Conservation (phyloP, 2,797 vertebrate species). For the Nothura maculosa region DNA sequence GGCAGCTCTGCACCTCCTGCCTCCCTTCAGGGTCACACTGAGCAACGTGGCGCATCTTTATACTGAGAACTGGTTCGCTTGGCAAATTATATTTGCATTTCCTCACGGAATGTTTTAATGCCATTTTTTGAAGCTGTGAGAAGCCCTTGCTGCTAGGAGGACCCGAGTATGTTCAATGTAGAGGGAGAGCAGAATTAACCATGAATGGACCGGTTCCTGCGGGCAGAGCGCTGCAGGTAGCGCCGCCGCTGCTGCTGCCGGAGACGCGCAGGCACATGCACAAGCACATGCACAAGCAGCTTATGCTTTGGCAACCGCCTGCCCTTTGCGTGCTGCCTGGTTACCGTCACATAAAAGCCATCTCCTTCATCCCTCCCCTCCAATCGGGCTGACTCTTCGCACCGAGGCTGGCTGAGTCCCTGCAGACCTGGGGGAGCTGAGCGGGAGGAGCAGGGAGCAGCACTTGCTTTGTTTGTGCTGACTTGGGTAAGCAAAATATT, state of each 20-base stretch:
- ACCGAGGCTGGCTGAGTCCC: constrained; percentile 65
- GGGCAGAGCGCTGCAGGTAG: background rate
- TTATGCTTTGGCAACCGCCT: constrained; percentile 55
- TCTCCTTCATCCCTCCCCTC: constrained; percentile 76
- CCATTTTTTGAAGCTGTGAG: accelerated
- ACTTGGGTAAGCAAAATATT: constrained; percentile 74
- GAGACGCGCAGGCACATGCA: background rate
- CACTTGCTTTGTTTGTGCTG: constrained; percentile 59
- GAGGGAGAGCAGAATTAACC: background rate
- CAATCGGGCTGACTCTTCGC: constrained; percentile 68
- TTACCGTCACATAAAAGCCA: constrained; percentile 73
- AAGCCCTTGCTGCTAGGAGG: background rate
- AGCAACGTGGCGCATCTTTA: accelerated
- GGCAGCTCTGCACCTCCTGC: background rate
- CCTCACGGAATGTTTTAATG: accelerated
- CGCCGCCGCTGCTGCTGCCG: background rate
- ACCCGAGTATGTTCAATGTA: accelerated
- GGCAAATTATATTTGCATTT: accelerated
- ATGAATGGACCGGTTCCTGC: background rate
- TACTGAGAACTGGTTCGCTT: accelerated
- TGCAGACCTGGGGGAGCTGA: constrained; percentile 74
- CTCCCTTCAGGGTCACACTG: accelerated
- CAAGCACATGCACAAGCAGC: constrained; percentile 35
- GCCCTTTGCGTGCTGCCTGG: constrained; percentile 79
- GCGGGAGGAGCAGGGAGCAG: constrained; percentile 22